These are phyloP conservation scores for Trichopoda pennipes DNA, from an alignment of 2,888 invertebrate species.

Conservation along the genomic window DNA sequence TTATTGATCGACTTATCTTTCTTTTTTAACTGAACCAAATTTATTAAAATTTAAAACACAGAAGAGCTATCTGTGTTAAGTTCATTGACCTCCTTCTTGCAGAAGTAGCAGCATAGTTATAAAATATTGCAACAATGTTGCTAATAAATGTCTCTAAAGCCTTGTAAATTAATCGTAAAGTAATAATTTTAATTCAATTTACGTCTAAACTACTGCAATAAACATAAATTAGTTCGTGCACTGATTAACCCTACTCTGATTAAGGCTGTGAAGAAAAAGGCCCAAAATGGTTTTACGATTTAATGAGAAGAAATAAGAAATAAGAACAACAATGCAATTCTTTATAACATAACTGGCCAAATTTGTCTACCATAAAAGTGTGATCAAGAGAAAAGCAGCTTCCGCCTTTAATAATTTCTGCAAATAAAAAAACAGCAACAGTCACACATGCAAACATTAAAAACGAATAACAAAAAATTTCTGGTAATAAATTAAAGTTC, in stretches of 20 bases:
- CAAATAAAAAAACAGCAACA: background rate
- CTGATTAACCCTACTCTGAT: constrained; percentile 62
- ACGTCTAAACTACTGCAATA: constrained; percentile 19
- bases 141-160: too few relatives aligned
- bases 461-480: constrained; percentile 10
- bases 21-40: too few relatives aligned
- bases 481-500: constrained; percentile 55
- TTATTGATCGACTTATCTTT: too few relatives aligned
- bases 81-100: too few relatives aligned
- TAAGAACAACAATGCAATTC: background rate
- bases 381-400: constrained; percentile 46
- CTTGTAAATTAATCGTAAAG: constrained; percentile 33
- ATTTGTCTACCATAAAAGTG: constrained; percentile 55
- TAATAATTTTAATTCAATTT: constrained; percentile 20
- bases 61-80: too few relatives aligned
- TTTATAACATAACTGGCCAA: constrained; percentile 13
- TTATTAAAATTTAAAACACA: too few relatives aligned
- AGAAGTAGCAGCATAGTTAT: too few relatives aligned
- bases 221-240: constrained; percentile 24
- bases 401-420: constrained; percentile 51
- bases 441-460: too few relatives aligned
- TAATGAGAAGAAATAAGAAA: constrained; percentile 28
- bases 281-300: constrained; percentile 32
- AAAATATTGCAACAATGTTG: too few relatives aligned
- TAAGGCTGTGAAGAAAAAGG: too few relatives aligned